phyloP scores from a whole-genome alignment of 2,113 vertebrate genomes.

The Poecilia latipinna region DNA sequence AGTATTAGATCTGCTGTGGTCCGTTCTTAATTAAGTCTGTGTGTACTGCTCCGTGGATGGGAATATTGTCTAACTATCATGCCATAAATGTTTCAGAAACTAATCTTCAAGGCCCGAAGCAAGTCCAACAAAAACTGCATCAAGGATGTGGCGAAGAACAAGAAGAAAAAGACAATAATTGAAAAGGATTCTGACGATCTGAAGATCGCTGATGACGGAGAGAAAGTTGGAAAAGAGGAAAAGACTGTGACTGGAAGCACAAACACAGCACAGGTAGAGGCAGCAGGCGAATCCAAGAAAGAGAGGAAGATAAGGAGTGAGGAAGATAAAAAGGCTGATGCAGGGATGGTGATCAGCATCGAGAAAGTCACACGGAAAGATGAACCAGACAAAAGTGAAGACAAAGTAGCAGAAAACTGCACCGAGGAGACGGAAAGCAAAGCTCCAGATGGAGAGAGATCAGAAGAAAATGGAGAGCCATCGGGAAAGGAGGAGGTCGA shows the following conservation, averaged over 20 bases:
- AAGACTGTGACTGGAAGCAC: constrained; percentile 20
- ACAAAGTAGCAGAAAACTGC: constrained; percentile 21
- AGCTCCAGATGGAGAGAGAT: constrained; percentile 21
- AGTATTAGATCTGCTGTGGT: constrained; percentile 45
- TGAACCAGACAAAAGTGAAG: constrained; percentile 17
- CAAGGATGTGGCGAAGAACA: constrained; percentile 76
- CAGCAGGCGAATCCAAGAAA: constrained; percentile 2
- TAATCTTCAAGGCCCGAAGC: constrained; percentile 80
- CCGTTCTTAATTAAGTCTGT: constrained; percentile 61
- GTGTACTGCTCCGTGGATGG: constrained; percentile 19
- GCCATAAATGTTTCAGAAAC: constrained; percentile 76
- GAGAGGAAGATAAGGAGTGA: constrained; percentile 30
- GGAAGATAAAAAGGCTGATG: constrained; percentile 32
- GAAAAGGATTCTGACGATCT: constrained; percentile 70
- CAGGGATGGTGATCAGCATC: constrained; percentile 28
- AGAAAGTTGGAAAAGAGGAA: constrained; percentile 47
- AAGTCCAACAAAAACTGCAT: constrained; percentile 81
- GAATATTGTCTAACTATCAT: constrained; percentile 33
- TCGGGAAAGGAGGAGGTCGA: constrained; percentile 16
- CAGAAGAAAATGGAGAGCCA: constrained; percentile 35
- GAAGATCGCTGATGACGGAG: constrained; percentile 59
- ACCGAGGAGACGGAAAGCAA: constrained; percentile 16
- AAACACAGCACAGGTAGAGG: constrained; percentile 7
- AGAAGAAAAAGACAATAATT: constrained; percentile 67
- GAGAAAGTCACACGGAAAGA: constrained; percentile 34